These are phyloP conservation scores for Anastrepha obliqua DNA, from an alignment of 1,140 invertebrate species.

Conservation along the genomic window DNA sequence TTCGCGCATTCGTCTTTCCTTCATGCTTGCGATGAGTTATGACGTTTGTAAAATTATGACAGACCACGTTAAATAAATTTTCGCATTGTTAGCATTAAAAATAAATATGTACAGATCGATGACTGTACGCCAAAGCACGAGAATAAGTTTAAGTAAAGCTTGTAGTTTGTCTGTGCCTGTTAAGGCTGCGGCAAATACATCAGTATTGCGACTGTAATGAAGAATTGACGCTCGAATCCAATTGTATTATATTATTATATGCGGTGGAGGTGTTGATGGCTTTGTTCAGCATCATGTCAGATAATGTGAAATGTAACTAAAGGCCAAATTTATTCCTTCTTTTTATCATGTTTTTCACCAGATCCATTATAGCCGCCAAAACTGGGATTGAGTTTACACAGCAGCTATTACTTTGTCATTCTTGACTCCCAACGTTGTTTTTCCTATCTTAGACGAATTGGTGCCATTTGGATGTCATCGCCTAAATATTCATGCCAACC, in stretches of 20 bases:
- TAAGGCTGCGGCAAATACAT: neutral
- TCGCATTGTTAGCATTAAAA: conserved; percentile 31
- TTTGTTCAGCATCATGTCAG: neutral
- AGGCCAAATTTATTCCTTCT: too few relatives aligned
- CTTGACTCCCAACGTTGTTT: too few relatives aligned
- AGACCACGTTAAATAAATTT: conserved; percentile 50
- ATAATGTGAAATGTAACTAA: too few relatives aligned
- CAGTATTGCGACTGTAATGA: neutral
- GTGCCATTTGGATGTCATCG: too few relatives aligned
- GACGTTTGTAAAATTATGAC: conserved; percentile 51
- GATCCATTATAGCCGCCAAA: too few relatives aligned
- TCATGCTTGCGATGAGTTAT: conserved; percentile 40
- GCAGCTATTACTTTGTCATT: too few relatives aligned
- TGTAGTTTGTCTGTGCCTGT: neutral
- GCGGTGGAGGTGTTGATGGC: conserved; percentile 26
- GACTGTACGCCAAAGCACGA: too few relatives aligned
- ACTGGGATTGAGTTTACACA: too few relatives aligned
- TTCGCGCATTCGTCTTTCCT: conserved; percentile 9
- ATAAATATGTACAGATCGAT: neutral
- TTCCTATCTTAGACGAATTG: too few relatives aligned
- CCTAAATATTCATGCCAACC: too few relatives aligned
- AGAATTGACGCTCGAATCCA: neutral
- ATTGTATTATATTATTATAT: conserved; percentile 5
- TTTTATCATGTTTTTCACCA: too few relatives aligned
- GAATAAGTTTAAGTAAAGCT: neutral